Conservation (phyloP, 2,888 invertebrate species). For the Scrobipalpa atriplicella region DNA sequence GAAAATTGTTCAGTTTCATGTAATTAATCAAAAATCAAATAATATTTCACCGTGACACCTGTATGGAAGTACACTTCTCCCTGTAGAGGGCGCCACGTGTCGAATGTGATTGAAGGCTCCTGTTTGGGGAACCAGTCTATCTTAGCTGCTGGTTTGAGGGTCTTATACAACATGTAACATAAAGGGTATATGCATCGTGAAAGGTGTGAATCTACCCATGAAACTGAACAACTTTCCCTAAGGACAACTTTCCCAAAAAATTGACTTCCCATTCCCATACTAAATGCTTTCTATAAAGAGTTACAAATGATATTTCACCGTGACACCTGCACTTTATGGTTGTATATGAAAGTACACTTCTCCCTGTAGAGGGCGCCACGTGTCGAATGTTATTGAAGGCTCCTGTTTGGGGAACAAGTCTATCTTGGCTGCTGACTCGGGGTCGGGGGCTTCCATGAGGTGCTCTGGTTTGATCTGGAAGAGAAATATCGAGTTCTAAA, state of each 20-base stretch:
- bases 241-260: no score
- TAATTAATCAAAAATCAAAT: no score
- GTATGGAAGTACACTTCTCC: slow-evolving; percentile 13
- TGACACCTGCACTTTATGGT: slow-evolving; percentile 17
- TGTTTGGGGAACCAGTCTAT: slow-evolving; percentile 28
- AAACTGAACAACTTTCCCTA: no score
- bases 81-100: not conserved
- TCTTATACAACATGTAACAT: no score
- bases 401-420: slow-evolving; percentile 29
- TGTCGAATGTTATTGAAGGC: not conserved
- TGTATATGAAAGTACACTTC: slow-evolving; percentile 15
- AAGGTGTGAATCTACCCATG: no score
- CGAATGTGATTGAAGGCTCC: slow-evolving; percentile 13
- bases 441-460: not conserved
- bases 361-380: not conserved
- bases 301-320: no score
- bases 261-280: no score
- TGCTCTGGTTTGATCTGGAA: slow-evolving; percentile 1
- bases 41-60: no score
- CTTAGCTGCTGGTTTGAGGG: no score
- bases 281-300: no score
- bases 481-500: not conserved
- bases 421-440: slow-evolving; percentile 12
- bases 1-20: no score
- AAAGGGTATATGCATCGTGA: no score